Evolutionary conservation across 2,797 vertebrate genomes (phyloP).

Genomic region (Chromis chromis): DNA sequence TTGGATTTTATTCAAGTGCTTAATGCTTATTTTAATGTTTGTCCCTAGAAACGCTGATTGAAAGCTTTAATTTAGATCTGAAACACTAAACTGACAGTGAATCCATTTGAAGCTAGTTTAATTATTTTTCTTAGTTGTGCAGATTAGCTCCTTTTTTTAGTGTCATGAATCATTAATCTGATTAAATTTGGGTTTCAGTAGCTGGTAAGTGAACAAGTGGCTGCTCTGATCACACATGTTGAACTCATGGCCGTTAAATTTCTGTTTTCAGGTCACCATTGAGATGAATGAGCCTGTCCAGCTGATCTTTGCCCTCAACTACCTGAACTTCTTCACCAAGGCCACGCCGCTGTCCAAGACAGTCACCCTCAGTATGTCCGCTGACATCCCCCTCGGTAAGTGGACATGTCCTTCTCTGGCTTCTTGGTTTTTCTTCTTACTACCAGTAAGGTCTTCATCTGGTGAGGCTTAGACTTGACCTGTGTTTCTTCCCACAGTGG

Average conservation of each 20-base stretch:
- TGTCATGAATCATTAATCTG: too few species aligned
- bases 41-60: too few species aligned
- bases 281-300: slow-evolving; percentile 99
- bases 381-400: slow-evolving; percentile 96
- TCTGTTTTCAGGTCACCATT: slow-evolving; percentile 88
- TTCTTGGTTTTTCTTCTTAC: not conserved
- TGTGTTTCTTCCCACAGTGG: slow-evolving; percentile 81
- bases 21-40: too few species aligned
- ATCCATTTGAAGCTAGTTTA: too few species aligned
- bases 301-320: slow-evolving; percentile 96
- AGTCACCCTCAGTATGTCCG: slow-evolving; percentile 97
- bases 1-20: too few species aligned
- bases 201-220: too few species aligned
- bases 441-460: rapidly evolving
- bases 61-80: too few species aligned
- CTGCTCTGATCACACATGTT: not conserved
- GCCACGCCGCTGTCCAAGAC: slow-evolving; percentile 95
- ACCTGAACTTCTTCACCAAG: slow-evolving; percentile 99
- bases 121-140: too few species aligned
- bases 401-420: rapidly evolving
- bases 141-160: too few species aligned
- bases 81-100: not conserved
- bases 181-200: too few species aligned
- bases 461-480: not conserved
- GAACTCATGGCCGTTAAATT: not conserved